Evolutionary conservation across 2,797 vertebrate species (phyloP).

Genomic region (Buphagus erythrorhynchus): DNA sequence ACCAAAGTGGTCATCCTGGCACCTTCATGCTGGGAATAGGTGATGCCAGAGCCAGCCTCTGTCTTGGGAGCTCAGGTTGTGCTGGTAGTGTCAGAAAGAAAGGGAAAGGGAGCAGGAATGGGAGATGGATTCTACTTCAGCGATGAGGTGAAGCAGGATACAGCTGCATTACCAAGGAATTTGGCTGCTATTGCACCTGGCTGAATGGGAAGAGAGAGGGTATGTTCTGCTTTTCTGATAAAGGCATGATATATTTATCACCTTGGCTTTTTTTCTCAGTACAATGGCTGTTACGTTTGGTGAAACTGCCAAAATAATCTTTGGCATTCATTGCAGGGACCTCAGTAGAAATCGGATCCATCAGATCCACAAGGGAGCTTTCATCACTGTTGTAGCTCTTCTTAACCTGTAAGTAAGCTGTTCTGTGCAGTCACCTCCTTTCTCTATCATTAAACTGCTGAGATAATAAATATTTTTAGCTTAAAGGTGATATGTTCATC

Average conservation of each 20-base stretch:
- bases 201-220: background rate
- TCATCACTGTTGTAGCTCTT: conserved; percentile 85
- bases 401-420: conserved; percentile 91
- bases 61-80: background rate
- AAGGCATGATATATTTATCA: background rate
- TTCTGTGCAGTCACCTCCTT: background rate
- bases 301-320: conserved; percentile 4
- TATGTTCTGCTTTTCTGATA: background rate
- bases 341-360: conserved; percentile 92
- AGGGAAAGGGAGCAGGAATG: background rate
- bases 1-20: background rate
- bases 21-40: background rate
- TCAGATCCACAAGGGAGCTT: conserved; percentile 89
- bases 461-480: background rate
- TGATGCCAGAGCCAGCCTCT: background rate
- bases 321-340: conserved; percentile 82
- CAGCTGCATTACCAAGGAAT: background rate
- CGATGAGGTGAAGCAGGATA: background rate
- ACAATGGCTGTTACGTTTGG: background rate
- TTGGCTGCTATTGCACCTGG: background rate
- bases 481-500: background rate
- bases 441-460: background rate
- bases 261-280: background rate
- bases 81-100: background rate
- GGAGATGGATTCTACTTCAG: background rate